Base-by-base conservation (phyloP, 2,888 invertebrate species). In the Exocentrus adspersus region DNA sequence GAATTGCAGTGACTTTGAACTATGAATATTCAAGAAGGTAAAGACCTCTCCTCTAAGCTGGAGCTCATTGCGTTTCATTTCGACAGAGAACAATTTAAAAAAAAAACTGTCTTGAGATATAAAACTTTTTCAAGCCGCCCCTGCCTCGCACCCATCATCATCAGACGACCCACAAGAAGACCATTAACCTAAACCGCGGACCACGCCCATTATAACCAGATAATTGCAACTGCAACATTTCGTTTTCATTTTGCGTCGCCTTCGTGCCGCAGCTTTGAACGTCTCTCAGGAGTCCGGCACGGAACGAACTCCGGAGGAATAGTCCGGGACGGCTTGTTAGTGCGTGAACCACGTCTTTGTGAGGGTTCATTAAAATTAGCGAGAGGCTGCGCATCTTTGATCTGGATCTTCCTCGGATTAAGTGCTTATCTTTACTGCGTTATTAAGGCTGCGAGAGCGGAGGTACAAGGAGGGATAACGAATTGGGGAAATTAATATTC, bases 201-300 rank as follows among this genome's bases (percentile, higher is more conserved):
- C 71, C 69, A 69, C 73, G 66, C 71, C 69, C 65, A 69, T 69
- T 67, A 71, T 72, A 70, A 74, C 67, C 70, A 70, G 71, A 72
- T 72, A 70, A 73, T 72, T 68, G 66, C 73, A 70, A 73, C 71
- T 68, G 66, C 73, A 70, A 69, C 73, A 67, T 73, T 75, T 71
- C 67, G 71, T 72, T 73, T 74, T 73, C 71, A 65, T 74, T 72
- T 75, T 75, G 70, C 68, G 56, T 51, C 63, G 74, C 68, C 71
- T 73, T 70, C 72, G 52, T 62, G 63, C 56, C 20, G 42, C 52
- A 57, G 57, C 32, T 64, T 62, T 48, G 50, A 65, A 53, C 53
- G 50, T 64, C 53, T 20, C 59, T 59, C 24, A 16, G 37, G 51
- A 20, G 51, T 48, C 19, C 21, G 17, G 32, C 51, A 51, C 41